These are phyloP conservation scores for Melanotaenia trifasciata DNA, from an alignment of 2,797 vertebrate genomes.

Conservation along the genomic window DNA sequence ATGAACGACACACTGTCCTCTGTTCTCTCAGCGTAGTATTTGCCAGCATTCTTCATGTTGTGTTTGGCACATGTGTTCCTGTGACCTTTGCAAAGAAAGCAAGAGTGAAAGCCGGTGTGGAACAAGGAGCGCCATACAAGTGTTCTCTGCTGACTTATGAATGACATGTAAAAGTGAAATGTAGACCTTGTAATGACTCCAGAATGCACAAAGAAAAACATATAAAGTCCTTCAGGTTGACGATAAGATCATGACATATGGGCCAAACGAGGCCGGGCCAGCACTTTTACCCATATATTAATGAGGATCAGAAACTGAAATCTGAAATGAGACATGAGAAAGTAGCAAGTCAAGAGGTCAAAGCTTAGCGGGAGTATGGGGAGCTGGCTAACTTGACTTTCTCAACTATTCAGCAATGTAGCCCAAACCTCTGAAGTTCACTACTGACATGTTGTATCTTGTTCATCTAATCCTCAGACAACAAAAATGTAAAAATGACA, in stretches of 20 bases:
- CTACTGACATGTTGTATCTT: conserved; percentile 7
- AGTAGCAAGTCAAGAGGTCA: neutral
- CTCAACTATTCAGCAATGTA: conserved; percentile 4
- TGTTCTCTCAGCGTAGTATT: conserved; percentile 37
- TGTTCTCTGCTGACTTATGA: conserved; percentile 28
- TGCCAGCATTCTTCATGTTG: conserved; percentile 65
- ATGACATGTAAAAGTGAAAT: conserved; percentile 26
- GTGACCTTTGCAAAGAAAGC: conserved; percentile 30
- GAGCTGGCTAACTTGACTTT: neutral
- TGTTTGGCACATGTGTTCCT: conserved; percentile 56
- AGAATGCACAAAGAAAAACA: conserved; percentile 35
- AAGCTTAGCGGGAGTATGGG: neutral
- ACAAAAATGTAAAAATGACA: conserved; percentile 5
- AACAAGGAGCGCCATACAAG: conserved; percentile 48
- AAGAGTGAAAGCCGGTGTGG: conserved; percentile 32
- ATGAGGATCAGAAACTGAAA: conserved; percentile 6
- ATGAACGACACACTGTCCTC: conserved; percentile 36
- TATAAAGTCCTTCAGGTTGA: conserved; percentile 28
- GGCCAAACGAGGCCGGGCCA: conserved; percentile 11
- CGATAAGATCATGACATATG: conserved; percentile 35
- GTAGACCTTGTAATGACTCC: conserved; percentile 30
- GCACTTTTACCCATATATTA: neutral
- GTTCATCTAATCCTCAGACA: conserved; percentile 16
- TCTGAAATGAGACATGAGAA: conserved; percentile 8
- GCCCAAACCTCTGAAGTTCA: conserved; percentile 6